These are phyloP conservation scores for Subanguina moxae DNA, from an alignment of 1,140 invertebrate genomes.

Conservation along the genomic window DNA sequence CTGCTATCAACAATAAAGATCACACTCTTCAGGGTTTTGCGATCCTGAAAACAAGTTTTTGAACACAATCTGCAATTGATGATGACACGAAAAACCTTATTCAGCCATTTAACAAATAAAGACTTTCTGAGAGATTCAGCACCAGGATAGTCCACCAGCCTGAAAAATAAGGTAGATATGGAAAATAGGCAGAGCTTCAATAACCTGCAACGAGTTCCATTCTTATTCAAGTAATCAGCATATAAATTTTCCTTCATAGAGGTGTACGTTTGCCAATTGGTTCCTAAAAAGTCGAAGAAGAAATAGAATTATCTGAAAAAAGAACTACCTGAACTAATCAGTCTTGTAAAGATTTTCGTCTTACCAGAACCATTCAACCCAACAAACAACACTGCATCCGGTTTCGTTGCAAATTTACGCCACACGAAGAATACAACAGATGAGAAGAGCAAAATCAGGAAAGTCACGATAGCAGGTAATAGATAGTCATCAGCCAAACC, in stretches of 20 bases:
- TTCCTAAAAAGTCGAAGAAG: conserved; percentile 18
- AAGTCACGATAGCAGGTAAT: background rate
- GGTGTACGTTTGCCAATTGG: conserved; percentile 27
- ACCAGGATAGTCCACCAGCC: conserved; percentile 43
- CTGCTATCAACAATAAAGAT: conserved; percentile 46
- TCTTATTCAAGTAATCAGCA: conserved; percentile 5
- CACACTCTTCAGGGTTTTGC: conserved; percentile 33
- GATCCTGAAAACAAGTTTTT: conserved; percentile 10
- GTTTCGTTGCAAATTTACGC: background rate
- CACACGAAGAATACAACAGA: background rate
- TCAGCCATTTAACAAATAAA: conserved; percentile 38
- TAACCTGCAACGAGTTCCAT: background rate
- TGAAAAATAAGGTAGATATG: too few relatives aligned
- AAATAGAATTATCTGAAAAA: background rate
- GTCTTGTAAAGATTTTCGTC: conserved; percentile 39
- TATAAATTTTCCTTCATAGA: conserved; percentile 41
- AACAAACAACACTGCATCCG: conserved; percentile 40
- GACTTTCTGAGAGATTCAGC: conserved; percentile 33
- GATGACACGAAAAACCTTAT: conserved; percentile 10
- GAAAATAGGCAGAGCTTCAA: too few relatives aligned
- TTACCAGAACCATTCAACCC: conserved; percentile 47
- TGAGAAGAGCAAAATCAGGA: background rate
- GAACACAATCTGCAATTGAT: background rate
- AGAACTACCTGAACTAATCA: conserved; percentile 30
- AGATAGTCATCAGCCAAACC: background rate